A percentile compares a stretch with the other conserved stretches of the same genome.
Conservation (phyloP, 2,888 invertebrate genomes). For the Drosophila anomalipes region DNA sequence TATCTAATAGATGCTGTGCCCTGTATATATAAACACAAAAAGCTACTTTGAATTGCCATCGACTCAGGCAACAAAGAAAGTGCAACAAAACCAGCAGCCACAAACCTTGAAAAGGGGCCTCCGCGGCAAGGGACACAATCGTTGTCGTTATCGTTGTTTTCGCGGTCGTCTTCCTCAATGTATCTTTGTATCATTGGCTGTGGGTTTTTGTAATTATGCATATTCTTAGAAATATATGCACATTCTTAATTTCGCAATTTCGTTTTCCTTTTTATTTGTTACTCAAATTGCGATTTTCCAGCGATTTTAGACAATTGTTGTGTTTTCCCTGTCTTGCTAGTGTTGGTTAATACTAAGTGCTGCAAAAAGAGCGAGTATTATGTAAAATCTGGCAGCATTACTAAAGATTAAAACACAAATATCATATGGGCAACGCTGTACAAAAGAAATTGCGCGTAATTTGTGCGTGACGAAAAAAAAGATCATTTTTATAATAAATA, state of each 20-base stretch:
- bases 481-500: slow-evolving; percentile 62
- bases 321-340: slow-evolving; percentile 45
- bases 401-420: background rate
- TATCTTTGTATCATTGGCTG: slow-evolving; percentile 36
- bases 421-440: slow-evolving; percentile 41
- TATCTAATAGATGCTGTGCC: background rate
- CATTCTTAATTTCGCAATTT: background rate
- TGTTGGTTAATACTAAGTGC: slow-evolving; percentile 33
- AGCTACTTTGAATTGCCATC: background rate
- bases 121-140: slow-evolving; percentile 25
- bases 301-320: slow-evolving; percentile 33
- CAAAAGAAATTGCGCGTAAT: slow-evolving; percentile 68
- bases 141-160: slow-evolving; percentile 39
- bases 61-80: slow-evolving; percentile 43
- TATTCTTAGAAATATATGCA: slow-evolving; percentile 15
- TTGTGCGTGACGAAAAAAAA: slow-evolving; percentile 57
- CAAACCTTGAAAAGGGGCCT: slow-evolving; percentile 41
- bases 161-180: slow-evolving; percentile 33
- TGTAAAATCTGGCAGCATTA: slow-evolving; percentile 32
- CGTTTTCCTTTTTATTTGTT: background rate
- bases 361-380: background rate
- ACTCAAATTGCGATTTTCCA: slow-evolving; percentile 31
- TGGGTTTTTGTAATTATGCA: slow-evolving; percentile 8
- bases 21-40: background rate
- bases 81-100: slow-evolving; percentile 29